Conservation (phyloP, 2,888 invertebrate genomes). For the Sepioteuthis lessoniana region DNA sequence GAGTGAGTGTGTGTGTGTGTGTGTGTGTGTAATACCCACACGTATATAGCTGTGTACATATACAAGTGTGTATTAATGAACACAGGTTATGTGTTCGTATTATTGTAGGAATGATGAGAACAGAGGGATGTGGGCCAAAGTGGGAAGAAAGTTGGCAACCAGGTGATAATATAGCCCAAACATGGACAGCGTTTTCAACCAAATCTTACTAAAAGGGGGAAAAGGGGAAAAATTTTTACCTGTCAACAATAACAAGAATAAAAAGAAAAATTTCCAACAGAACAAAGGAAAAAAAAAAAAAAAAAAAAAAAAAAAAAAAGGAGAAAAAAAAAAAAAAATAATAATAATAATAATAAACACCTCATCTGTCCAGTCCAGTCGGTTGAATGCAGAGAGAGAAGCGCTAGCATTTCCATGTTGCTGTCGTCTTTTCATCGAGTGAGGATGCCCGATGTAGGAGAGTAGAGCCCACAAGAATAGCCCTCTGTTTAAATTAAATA, state of each 20-base stretch:
- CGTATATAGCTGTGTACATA: constrained; percentile 7
- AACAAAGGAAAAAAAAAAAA: too few species aligned
- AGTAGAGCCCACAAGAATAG: background rate
- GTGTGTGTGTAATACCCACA: background rate
- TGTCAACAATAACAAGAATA: background rate
- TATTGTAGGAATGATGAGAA: background rate
- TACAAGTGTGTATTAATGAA: background rate
- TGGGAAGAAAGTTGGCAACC: background rate
- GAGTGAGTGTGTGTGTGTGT: background rate
- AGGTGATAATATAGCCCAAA: background rate
- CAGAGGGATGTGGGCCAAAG: background rate
- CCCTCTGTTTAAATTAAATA: constrained; percentile 6
- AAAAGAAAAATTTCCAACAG: background rate
- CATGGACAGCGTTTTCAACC: background rate
- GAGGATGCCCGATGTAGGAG: background rate
- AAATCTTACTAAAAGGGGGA: background rate
- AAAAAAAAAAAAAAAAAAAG: too few species aligned
- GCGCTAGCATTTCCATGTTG: constrained; percentile 12
- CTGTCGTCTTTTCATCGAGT: background rate
- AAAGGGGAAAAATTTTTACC: background rate
- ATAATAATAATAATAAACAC: too few species aligned
- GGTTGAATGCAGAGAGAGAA: background rate
- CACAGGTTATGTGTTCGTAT: background rate
- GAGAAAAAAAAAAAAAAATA: too few species aligned
- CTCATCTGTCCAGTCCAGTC: background rate